These are phyloP conservation scores for Monarcha castaneiventris DNA, from an alignment of 2,113 vertebrate genomes.

Conservation along the genomic window DNA sequence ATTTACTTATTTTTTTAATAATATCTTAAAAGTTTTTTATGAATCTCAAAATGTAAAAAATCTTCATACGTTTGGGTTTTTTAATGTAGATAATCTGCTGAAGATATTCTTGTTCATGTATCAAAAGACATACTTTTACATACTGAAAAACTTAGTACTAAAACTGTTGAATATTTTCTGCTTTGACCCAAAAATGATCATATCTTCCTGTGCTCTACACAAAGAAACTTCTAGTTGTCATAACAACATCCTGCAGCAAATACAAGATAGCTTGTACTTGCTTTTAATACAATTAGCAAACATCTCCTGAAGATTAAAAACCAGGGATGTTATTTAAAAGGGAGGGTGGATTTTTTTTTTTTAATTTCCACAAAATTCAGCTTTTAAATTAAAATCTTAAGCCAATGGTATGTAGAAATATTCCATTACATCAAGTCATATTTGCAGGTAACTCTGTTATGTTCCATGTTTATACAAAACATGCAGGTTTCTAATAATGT, in stretches of 20 bases:
- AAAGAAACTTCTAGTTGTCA: slow-evolving; percentile 70
- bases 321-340: not conserved
- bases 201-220: not conserved
- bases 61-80: not conserved
- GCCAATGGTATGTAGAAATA: not conserved
- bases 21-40: not conserved
- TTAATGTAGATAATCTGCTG: not conserved
- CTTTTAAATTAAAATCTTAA: not conserved
- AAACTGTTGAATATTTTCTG: not conserved
- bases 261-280: not conserved
- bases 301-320: not conserved
- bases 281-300: not conserved
- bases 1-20: not conserved
- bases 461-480: not conserved
- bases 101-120: not conserved
- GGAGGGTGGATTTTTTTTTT: not conserved
- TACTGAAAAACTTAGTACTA: not conserved
- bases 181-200: not conserved
- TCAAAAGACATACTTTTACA: not conserved
- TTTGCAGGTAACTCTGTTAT: not conserved
- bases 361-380: not conserved
- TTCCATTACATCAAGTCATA: not conserved
- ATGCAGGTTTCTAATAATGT: not conserved
- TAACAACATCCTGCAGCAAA: slow-evolving; percentile 65
- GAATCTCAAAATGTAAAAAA: not conserved